phyloP scores from a whole-genome alignment of 2,797 vertebrate species.

The Chiroxiphia lanceolata region DNA sequence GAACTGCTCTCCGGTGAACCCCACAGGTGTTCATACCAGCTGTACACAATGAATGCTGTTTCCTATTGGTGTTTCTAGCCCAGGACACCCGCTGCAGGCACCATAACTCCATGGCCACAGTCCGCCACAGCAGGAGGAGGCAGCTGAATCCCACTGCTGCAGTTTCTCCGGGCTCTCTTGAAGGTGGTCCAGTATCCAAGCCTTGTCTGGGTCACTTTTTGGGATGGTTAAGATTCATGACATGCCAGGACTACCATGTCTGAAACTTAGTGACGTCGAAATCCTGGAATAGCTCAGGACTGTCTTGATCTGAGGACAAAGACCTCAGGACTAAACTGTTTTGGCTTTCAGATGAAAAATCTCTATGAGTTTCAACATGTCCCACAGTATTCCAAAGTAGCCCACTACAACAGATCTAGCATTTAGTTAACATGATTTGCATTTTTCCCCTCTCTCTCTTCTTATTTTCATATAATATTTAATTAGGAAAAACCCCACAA shows the following conservation, averaged over 20 bases:
- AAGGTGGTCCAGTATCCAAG: not conserved
- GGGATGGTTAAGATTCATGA: not conserved
- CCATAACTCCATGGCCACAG: rapidly evolving
- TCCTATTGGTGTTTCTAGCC: not conserved
- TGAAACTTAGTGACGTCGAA: not conserved
- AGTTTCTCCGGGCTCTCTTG: not conserved
- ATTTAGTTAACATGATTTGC: not conserved
- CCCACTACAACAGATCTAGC: not conserved
- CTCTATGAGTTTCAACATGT: not conserved
- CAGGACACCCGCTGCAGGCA: not conserved
- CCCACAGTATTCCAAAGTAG: not conserved
- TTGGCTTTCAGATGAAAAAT: not conserved
- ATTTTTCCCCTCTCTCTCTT: not conserved
- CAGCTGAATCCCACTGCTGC: not conserved
- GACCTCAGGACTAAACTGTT: not conserved
- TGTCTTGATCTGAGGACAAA: not conserved
- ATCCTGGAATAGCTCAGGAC: not conserved
- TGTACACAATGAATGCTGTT: not conserved
- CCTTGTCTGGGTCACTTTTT: not conserved
- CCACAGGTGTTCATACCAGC: not conserved
- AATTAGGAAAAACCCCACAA: not conserved
- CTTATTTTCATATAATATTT: not conserved
- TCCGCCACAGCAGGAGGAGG: not conserved
- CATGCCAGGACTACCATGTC: not conserved
- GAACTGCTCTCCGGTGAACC: not conserved